phyloP scores from a whole-genome alignment of 2,113 vertebrate species.

The Ageneiosus marmoratus region DNA sequence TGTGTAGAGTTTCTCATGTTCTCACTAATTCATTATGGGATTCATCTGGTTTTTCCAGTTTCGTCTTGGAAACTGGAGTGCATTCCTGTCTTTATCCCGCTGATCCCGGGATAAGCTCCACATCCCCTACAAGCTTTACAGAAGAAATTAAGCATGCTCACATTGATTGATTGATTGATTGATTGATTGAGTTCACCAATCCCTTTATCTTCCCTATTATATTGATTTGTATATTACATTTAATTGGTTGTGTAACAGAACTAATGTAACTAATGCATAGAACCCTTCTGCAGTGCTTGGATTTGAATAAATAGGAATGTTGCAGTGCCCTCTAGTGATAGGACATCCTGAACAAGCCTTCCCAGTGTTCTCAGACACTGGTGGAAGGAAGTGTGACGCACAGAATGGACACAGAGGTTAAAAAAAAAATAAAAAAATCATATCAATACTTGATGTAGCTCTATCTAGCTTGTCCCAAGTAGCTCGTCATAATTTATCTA shows the following conservation, averaged over 20 bases:
- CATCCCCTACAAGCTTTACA: background rate
- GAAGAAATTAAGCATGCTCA: background rate
- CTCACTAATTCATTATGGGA: background rate
- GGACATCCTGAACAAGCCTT: background rate
- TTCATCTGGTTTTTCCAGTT: background rate
- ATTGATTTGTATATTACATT: background rate
- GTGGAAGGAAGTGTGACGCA: too few relatives aligned
- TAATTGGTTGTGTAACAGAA: background rate
- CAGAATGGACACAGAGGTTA: background rate
- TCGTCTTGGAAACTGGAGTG: background rate
- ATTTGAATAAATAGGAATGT: background rate
- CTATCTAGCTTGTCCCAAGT: too few relatives aligned
- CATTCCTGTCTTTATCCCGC: background rate
- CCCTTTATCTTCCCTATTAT: background rate
- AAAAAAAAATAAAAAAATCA: too few relatives aligned
- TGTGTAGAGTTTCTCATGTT: background rate
- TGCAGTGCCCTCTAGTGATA: constrained; percentile 5
- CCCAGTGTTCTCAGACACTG: too few relatives aligned
- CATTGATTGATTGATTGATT: too few relatives aligned
- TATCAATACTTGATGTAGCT: background rate
- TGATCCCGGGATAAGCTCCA: background rate
- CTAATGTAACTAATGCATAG: background rate
- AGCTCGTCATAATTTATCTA: too few relatives aligned
- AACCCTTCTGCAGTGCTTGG: background rate
- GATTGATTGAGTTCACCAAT: too few relatives aligned